Percentiles rank a stretch among this genome's conserved stretches.
phyloP scores from a whole-genome alignment of 2,113 vertebrate genomes.

The Callipepla squamata region DNA sequence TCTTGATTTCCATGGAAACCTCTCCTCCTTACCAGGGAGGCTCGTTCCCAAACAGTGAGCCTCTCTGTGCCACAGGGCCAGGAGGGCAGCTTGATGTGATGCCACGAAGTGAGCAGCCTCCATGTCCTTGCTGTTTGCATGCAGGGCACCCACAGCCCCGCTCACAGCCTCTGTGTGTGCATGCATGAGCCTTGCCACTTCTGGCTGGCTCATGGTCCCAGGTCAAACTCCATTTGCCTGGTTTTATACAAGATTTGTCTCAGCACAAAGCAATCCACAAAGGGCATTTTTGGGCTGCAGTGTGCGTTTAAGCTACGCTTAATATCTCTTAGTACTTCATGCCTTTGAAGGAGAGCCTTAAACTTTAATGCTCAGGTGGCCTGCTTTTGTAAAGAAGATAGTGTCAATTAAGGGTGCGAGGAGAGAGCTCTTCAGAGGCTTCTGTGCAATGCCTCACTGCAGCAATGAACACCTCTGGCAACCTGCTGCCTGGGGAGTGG shows the following conservation, averaged over 20 bases:
- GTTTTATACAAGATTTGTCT: not conserved
- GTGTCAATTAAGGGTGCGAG: not conserved
- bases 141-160: not conserved
- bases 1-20: constrained; percentile 83
- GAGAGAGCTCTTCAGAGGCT: not conserved
- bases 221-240: not conserved
- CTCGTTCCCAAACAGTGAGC: constrained; percentile 68
- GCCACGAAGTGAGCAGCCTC: not conserved
- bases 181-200: not conserved
- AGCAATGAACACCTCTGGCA: not conserved
- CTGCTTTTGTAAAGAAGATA: not conserved
- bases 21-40: constrained; percentile 58
- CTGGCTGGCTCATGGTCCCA: not conserved
- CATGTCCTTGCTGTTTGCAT: not conserved
- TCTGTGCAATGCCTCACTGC: not conserved
- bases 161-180: accelerated
- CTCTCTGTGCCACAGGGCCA: constrained; percentile 47
- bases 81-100: not conserved
- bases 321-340: not conserved
- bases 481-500: not conserved
- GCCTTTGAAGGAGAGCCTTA: not conserved
- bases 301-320: not conserved
- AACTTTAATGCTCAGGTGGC: not conserved
- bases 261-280: not conserved
- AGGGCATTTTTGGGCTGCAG: not conserved